A percentile compares a stretch with the other conserved stretches of the same genome.
Evolutionary conservation across 2,888 invertebrate species (phyloP).

Genomic region (Fragum sueziense): DNA sequence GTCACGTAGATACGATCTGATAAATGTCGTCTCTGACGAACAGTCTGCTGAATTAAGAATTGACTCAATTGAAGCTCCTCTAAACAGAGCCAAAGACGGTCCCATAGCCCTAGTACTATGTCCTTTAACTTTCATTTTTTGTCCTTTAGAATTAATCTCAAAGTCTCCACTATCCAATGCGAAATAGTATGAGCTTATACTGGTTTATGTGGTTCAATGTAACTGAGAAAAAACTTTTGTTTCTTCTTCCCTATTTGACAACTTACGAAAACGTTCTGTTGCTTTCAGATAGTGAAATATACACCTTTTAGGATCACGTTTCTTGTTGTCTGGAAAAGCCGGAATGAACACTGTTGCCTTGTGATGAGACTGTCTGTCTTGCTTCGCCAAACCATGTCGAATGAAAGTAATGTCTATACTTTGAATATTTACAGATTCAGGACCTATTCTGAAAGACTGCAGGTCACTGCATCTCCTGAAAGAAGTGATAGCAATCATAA

Average conservation of each 20-base stretch:
- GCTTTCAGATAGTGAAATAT: conserved; percentile 31
- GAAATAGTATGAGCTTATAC: conserved; percentile 49
- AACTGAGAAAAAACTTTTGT: conserved; percentile 44
- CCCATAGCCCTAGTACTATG: conserved; percentile 40
- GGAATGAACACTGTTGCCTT: conserved; percentile 29
- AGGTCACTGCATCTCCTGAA: conserved; percentile 26
- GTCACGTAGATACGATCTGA: conserved; percentile 25
- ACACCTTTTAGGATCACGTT: conserved; percentile 37
- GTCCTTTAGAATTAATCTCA: conserved; percentile 35
- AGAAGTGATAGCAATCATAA: conserved; percentile 42
- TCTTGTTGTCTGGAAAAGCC: conserved; percentile 35
- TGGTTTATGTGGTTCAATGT: conserved; percentile 47
- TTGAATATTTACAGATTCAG: conserved; percentile 36
- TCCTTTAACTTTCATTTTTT: conserved; percentile 32
- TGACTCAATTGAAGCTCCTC: conserved; percentile 35
- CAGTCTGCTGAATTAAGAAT: conserved; percentile 48
- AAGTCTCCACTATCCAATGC: conserved; percentile 43
- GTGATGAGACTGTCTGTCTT: conserved; percentile 36
- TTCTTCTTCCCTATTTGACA: conserved; percentile 5
- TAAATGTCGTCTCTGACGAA: conserved; percentile 38
- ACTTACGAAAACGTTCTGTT: conserved; percentile 38
- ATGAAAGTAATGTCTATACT: conserved; percentile 39
- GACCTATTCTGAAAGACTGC: conserved; percentile 35
- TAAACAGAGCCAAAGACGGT: conserved; percentile 45
- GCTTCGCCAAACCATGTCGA: conserved; percentile 34